Evolutionary conservation across 2,113 vertebrate genomes (phyloP), one percentile per base, ranked within the genome.

Genomic region (Polyodon spathula): DNA sequence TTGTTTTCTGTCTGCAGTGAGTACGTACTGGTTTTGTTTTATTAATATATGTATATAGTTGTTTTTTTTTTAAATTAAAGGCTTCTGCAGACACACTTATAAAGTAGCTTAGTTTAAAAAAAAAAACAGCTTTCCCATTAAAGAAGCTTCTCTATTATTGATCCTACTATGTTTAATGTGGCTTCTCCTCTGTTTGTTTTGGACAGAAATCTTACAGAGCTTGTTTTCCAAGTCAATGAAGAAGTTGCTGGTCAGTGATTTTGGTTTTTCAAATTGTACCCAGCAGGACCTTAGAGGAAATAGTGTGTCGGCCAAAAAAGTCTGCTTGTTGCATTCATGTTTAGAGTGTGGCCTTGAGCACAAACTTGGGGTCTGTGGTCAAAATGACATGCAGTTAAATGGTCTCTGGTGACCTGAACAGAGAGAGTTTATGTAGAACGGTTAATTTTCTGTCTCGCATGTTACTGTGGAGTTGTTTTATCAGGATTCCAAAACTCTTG

Each of bases 141-240:
- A 77, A 63, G 60, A 71, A 65, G 72, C 60, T 42, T 42, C 71
- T 69, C 65, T 42, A 62, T 74, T 66, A 80, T 78, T 80, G 72
- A 78, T 68, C 69, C 66, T 56, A 58, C 72, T 73, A 72, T 81
- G 60, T 76, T 76, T 74, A 72, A 85, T 82, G 68, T 78, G 80
- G 42, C 42, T 72, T 78, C 82, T 78, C 74, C 63, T 51, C 64
- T 83, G 73, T 86, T 90, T 88, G 77, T 70, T 82, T 83, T 86
- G 83, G 81, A 77, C 54, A 54, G 51, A 44, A 66, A 58, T 76
- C 50, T 73, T 68, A 73, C 59, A 65, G 56, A 56, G 70, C 73
- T 77, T 88, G 74, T 86, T 89, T 89, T 85, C 76, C 76, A 74
- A 86, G 79, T 77, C 74, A 73, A 81, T 71, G 76, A 61, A 71